These are phyloP conservation scores for Hydractinia symbiolongicarpus DNA, from an alignment of 30 jellyfish, hydroid and myxozoan species.

Conservation along the genomic window DNA sequence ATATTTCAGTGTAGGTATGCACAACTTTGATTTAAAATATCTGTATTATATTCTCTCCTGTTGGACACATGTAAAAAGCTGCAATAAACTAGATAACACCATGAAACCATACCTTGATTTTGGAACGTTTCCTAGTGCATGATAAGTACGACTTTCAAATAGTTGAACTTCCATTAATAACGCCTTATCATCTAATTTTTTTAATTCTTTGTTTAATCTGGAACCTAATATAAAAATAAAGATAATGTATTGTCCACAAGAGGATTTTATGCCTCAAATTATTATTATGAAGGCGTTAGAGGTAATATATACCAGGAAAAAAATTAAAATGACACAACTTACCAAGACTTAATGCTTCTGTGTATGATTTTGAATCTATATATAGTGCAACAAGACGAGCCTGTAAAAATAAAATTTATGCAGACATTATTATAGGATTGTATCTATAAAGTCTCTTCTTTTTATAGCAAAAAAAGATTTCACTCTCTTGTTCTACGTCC, in stretches of 20 bases:
- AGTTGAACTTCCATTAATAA: conserved; percentile 86
- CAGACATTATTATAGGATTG: too few relatives aligned
- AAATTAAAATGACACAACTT: conserved; percentile 6
- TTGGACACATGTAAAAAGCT: too few relatives aligned
- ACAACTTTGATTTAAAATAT: too few relatives aligned
- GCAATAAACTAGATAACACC: too few relatives aligned
- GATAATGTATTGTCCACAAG: neutral
- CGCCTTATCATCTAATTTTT: conserved; percentile 89
- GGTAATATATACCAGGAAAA: neutral
- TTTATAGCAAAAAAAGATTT: too few relatives aligned
- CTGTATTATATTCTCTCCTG: too few relatives aligned
- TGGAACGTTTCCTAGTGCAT: conserved; percentile 80
- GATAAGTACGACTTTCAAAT: conserved; percentile 82
- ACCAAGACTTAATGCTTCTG: conserved; percentile 67
- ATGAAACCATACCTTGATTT: conserved; percentile 59
- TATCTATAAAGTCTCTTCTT: too few relatives aligned
- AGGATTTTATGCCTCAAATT: neutral
- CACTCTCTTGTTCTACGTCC: too few relatives aligned
- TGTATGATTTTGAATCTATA: conserved; percentile 66
- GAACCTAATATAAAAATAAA: conserved; percentile 43
- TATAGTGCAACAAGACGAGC: conserved; percentile 83
- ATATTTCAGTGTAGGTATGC: too few relatives aligned
- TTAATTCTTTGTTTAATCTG: conserved; percentile 59
- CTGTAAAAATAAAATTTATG: conserved; percentile 22
- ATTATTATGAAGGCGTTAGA: neutral